Evolutionary conservation across 1,140 invertebrate species (phyloP).

Genomic region (Drosophila ananassae): DNA sequence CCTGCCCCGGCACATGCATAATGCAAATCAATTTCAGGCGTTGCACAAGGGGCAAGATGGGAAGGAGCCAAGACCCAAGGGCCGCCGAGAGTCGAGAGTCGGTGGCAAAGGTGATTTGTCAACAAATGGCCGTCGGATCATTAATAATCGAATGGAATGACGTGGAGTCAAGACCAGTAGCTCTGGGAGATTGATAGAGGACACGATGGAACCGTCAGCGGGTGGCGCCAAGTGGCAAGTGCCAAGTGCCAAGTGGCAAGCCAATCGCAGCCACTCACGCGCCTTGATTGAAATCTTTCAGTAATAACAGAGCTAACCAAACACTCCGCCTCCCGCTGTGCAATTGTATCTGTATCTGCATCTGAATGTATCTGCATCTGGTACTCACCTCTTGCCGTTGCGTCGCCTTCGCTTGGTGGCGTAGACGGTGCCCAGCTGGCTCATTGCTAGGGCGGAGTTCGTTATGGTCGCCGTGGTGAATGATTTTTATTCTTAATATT

Average conservation of each 20-base stretch:
- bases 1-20: slow-evolving; percentile 74
- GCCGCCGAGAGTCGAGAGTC: slow-evolving; percentile 29
- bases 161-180: slow-evolving; percentile 41
- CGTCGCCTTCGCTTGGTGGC: slow-evolving; percentile 95
- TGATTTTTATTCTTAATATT: slow-evolving; percentile 64
- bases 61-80: slow-evolving; percentile 1
- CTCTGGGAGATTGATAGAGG: slow-evolving; percentile 58
- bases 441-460: slow-evolving; percentile 86
- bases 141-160: slow-evolving; percentile 44
- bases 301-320: slow-evolving; percentile 45
- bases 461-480: slow-evolving; percentile 84
- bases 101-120: slow-evolving; percentile 46
- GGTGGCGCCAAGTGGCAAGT: slow-evolving; percentile 38
- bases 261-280: slow-evolving; percentile 45
- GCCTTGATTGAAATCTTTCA: slow-evolving; percentile 76
- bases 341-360: slow-evolving; percentile 29
- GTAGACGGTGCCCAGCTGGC: slow-evolving; percentile 96
- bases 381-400: slow-evolving; percentile 95
- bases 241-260: slow-evolving; percentile 34
- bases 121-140: slow-evolving; percentile 44
- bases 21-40: slow-evolving; percentile 66
- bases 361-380: slow-evolving; percentile 24
- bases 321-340: slow-evolving; percentile 37
- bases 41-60: slow-evolving; percentile 4
- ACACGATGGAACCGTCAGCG: slow-evolving; percentile 44